Evolutionary conservation across 2,797 vertebrate species (phyloP).

Genomic region (Eulemur coronatus): DNA sequence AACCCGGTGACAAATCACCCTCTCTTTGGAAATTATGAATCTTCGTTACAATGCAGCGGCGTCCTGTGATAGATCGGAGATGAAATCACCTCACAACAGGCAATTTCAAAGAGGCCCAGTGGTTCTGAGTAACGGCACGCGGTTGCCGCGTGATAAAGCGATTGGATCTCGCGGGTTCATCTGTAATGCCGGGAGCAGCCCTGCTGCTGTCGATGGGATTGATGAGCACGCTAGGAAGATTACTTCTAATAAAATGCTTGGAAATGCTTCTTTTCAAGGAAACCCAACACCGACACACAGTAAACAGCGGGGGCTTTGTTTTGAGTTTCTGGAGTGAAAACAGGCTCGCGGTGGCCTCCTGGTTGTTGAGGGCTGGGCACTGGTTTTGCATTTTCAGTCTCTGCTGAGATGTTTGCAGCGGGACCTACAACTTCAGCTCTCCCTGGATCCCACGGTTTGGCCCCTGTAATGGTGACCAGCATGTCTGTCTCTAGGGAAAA

Average conservation of each 20-base stretch:
- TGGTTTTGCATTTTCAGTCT: background rate
- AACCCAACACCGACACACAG: background rate
- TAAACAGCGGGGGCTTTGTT: fast-evolving
- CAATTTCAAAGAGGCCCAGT: conserved; percentile 72
- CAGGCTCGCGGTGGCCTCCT: fast-evolving
- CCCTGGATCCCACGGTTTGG: fast-evolving
- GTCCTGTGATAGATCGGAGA: conserved; percentile 79
- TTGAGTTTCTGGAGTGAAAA: background rate
- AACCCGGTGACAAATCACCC: conserved; percentile 82
- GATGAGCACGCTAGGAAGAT: background rate
- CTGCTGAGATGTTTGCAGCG: background rate
- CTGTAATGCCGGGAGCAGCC: conserved; percentile 3
- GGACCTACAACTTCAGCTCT: too few species aligned
- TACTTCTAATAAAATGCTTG: conserved; percentile 24
- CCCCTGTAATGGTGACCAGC: fast-evolving
- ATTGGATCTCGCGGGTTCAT: background rate
- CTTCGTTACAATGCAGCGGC: conserved; percentile 63
- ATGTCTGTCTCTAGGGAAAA: background rate
- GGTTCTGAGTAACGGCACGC: conserved; percentile 63
- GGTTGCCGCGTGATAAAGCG: conserved; percentile 70
- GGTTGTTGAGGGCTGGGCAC: fast-evolving
- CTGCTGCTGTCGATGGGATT: background rate
- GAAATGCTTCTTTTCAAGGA: background rate
- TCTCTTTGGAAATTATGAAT: conserved; percentile 82
- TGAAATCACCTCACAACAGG: conserved; percentile 80